Percentiles rank a stretch among this genome's conserved stretches.
phyloP scores from a whole-genome alignment of 2,113 vertebrate species.

The Sander vitreus region DNA sequence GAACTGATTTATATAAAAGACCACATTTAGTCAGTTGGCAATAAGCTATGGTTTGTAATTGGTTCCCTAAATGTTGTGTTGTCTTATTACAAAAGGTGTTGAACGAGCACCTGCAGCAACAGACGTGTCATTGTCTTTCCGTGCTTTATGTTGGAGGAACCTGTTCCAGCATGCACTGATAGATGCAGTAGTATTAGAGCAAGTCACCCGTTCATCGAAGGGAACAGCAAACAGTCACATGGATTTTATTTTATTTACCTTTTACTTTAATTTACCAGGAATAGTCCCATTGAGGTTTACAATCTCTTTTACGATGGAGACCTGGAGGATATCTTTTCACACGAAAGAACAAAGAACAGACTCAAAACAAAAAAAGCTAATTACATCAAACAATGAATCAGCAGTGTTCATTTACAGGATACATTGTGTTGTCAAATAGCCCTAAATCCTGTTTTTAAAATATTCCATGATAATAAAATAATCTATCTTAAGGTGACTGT shows the following conservation, averaged over 20 bases:
- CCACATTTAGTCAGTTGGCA: neutral
- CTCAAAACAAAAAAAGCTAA: no score
- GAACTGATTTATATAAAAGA: constrained; percentile 3
- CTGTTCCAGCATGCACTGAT: neutral
- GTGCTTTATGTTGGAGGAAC: neutral
- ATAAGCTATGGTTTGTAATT: neutral
- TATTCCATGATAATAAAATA: no score
- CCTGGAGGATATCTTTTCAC: no score
- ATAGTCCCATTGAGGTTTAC: neutral
- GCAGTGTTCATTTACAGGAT: no score
- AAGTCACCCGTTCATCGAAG: rapidly evolving
- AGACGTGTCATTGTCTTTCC: neutral
- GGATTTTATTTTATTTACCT: no score
- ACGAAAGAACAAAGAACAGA: no score
- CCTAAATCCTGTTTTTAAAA: no score
- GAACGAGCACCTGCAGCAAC: neutral
- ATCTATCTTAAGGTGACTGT: no score
- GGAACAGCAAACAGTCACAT: neutral
- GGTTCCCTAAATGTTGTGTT: neutral
- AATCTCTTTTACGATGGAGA: no score
- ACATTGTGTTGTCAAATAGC: no score
- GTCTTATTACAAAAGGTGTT: neutral
- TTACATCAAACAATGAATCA: no score
- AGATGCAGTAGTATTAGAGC: neutral
- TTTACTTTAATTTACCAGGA: no score